A percentile compares a stretch with the other conserved stretches of the same genome.
phyloP scores from a whole-genome alignment of 2,113 vertebrate species.

The Agapornis roseicollis region DNA sequence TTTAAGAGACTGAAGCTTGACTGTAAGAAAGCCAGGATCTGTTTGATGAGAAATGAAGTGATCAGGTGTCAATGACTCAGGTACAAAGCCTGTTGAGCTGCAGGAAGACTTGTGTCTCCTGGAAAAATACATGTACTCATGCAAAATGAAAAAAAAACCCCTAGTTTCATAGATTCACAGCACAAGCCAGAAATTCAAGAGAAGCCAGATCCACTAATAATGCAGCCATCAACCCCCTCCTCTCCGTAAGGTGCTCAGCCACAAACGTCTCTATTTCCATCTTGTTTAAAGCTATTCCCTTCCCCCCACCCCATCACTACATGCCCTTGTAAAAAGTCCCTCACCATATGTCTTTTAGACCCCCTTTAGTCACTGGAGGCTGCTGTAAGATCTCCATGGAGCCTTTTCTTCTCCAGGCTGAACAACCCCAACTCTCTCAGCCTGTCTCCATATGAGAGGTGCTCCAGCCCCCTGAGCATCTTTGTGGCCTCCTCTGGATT shows the following conservation, averaged over 20 bases:
- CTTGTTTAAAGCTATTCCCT: neutral
- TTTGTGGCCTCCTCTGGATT: neutral
- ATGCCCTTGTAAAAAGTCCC: neutral
- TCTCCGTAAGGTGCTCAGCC: rapidly evolving
- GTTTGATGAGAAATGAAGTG: neutral
- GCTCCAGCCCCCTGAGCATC: neutral
- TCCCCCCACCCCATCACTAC: rapidly evolving
- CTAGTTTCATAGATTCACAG: neutral
- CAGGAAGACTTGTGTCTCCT: neutral
- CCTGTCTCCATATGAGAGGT: neutral
- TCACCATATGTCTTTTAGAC: neutral
- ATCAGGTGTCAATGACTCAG: neutral
- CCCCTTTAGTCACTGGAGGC: neutral
- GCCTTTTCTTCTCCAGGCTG: neutral
- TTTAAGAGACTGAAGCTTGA: neutral
- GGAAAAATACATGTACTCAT: neutral
- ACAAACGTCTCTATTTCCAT: neutral
- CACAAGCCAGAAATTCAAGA: neutral
- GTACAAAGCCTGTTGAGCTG: neutral
- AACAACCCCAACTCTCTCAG: neutral
- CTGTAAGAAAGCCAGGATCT: neutral
- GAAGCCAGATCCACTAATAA: neutral
- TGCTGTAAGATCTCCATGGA: neutral
- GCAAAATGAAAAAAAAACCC: rapidly evolving
- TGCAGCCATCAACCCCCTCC: neutral